Evolutionary conservation across 2,113 vertebrate species (phyloP), one percentile per base, ranked within the genome.

Genomic region (Zootoca vivipara): DNA sequence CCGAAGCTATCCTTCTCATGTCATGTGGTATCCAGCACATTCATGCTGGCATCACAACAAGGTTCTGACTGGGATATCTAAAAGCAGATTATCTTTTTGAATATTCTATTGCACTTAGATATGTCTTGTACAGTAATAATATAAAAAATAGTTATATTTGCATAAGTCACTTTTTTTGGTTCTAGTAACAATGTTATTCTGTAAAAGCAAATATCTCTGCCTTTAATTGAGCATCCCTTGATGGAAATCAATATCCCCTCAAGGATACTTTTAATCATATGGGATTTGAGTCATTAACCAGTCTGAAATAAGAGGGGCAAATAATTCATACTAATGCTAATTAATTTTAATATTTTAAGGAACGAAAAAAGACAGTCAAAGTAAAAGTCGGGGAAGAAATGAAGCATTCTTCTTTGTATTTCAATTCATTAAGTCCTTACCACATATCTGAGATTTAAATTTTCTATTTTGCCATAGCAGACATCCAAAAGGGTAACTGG

Each of bases 371-470:
- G 12, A 38, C 28, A 46, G 10, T 12, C 7, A 79, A 86, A 28
- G n/a, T n/a, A 79, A 70, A 79, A 24, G 24, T 7, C 12, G 3
- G 28, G 22, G 9, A 20, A 79, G 13, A 58, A 62, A 77, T 42
- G 5, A 20, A 73, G 46, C 30, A 30, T n/a, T 15, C 5, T 7
- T 70, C 2, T 24, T 77, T 30, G 33, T 78, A 56, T 85, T 89
- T 82, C 42, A 56, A 1, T 22, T 82, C 86, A 82, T 82, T 62
- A 90, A 90, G 83, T 73, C 89, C 89, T 96, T 91, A 91, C 83
- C 85, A 94, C 58, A 78, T 93, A 93, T 83, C 95, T 93, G 86
- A 95, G 92, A 75, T 93, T 95, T 78, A 95, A 83, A 91, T 93
- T 94, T 91, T 96, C 90, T 87, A 91, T 95, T 88, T 92, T 90